Evolutionary conservation across 53 echinoderm and acorn worm species (phyloP).

Genomic region (Pentamera pediparva): DNA sequence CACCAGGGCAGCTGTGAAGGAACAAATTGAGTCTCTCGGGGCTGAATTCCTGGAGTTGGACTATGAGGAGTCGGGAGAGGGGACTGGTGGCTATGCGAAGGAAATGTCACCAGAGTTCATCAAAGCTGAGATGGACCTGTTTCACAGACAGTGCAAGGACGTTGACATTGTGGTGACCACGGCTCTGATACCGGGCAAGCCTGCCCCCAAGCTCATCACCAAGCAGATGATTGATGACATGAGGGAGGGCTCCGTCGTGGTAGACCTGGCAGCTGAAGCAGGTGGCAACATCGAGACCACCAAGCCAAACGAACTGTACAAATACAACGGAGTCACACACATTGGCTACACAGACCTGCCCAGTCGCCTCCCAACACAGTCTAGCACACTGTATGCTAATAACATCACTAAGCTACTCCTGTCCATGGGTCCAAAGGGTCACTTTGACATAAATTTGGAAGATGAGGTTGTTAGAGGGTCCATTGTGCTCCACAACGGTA

Average conservation of each 20-base stretch:
- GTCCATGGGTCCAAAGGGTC: conserved; percentile 79
- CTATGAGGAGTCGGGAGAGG: conserved; percentile 89
- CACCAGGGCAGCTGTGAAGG: conserved; percentile 93
- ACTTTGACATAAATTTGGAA: conserved; percentile 85
- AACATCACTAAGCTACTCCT: conserved; percentile 90
- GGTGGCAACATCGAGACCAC: conserved; percentile 99
- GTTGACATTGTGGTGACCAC: conserved; percentile 90
- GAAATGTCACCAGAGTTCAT: conserved; percentile 99
- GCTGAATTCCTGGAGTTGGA: conserved; percentile 95
- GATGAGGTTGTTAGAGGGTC: conserved; percentile 95
- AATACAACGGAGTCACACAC: conserved; percentile 93
- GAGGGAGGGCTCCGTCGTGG: conserved; percentile 97
- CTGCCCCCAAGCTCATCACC: conserved; percentile 88
- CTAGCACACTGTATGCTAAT: conserved; percentile 95
- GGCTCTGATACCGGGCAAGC: conserved; percentile 92
- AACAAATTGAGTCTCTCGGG: conserved; percentile 94
- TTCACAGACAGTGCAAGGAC: conserved; percentile 91
- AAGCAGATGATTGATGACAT: conserved; percentile 95
- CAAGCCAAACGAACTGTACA: conserved; percentile 77
- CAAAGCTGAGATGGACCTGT: conserved; percentile 95
- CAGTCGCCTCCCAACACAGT: conserved; percentile 92
- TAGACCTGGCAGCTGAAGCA: conserved; percentile 91
- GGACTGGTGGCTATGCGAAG: conserved; percentile 92
- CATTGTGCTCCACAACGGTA: conserved; percentile 76
- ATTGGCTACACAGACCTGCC: conserved; percentile 93